A percentile compares a stretch with the other conserved stretches of the same genome.
Conservation (phyloP, 2,113 vertebrate species). For the Melanerpes formicivorus region DNA sequence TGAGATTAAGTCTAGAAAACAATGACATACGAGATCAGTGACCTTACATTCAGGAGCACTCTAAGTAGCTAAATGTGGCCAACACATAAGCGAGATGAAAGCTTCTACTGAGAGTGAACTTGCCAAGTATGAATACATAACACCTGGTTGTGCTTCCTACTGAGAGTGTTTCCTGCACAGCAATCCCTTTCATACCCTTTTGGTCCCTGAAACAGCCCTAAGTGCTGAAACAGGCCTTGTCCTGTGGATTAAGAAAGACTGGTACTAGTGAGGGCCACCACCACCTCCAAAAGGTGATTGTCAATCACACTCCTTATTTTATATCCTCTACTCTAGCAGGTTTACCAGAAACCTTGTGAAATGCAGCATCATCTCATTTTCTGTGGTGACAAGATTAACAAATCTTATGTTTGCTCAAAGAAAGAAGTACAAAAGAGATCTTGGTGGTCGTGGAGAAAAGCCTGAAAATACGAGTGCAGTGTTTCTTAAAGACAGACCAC, state of each 20-base stretch:
- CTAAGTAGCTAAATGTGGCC: not conserved
- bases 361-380: not conserved
- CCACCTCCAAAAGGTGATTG: accelerated
- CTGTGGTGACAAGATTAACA: not conserved
- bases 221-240: not conserved
- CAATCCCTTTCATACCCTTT: not conserved
- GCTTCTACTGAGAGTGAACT: accelerated
- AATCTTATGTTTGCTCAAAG: not conserved
- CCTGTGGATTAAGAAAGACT: not conserved
- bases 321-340: not conserved
- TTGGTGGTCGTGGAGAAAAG: not conserved
- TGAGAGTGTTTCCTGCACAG: not conserved
- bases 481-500: not conserved
- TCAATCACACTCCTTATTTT: not conserved
- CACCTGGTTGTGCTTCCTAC: not conserved
- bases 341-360: not conserved
- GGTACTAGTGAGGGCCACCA: not conserved
- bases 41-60: not conserved
- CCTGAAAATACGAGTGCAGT: not conserved
- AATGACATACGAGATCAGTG: not conserved
- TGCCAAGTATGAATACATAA: not conserved
- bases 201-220: not conserved
- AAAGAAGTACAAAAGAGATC: not conserved
- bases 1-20: not conserved
- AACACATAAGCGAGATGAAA: not conserved